A percentile compares a stretch with the other conserved stretches of the same genome.
phyloP scores from a whole-genome alignment of 1,140 invertebrate species.

The Hylaeus anthracinus region DNA sequence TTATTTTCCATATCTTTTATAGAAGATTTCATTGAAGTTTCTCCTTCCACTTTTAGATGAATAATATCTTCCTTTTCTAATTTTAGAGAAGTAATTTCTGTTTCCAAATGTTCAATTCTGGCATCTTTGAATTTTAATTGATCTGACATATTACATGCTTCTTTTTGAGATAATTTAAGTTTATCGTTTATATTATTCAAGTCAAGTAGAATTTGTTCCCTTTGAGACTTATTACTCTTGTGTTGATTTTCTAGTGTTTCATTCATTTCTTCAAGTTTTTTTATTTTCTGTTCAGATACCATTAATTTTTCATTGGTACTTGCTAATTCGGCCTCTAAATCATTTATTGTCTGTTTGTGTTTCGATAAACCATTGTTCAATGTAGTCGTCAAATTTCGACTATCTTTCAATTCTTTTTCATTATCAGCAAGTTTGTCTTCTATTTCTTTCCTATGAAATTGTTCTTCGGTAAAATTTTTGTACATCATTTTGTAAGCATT shows the following conservation, averaged over 20 bases:
- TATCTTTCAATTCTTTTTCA: constrained; percentile 36
- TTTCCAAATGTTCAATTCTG: constrained; percentile 25
- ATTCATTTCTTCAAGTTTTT: constrained; percentile 28
- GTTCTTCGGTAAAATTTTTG: constrained; percentile 26
- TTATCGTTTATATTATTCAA: constrained; percentile 36
- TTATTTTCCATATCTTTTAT: constrained; percentile 53
- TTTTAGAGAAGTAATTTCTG: constrained; percentile 32
- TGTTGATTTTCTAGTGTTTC: constrained; percentile 14
- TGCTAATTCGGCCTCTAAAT: constrained; percentile 36
- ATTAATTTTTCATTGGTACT: constrained; percentile 31
- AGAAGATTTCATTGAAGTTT: constrained; percentile 38
- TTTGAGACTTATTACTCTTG: constrained; percentile 30
- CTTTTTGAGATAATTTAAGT: constrained; percentile 25
- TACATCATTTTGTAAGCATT: constrained; percentile 20
- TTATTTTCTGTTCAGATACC: constrained; percentile 5
- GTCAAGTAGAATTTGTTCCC: constrained; percentile 28
- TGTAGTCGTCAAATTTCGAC: constrained; percentile 5
- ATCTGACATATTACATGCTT: constrained; percentile 15
- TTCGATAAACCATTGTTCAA: constrained; percentile 48
- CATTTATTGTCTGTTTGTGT: constrained; percentile 17
- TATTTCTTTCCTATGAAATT: constrained; percentile 22
- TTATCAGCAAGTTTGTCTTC: constrained; percentile 28
- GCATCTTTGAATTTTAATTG: constrained; percentile 37
- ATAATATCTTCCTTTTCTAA: constrained; percentile 36
- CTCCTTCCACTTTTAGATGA: constrained; percentile 32